Evolutionary conservation across 2,113 vertebrate genomes (phyloP), one percentile per base, ranked within the genome.

Genomic region (Lasiurus cinereus): DNA sequence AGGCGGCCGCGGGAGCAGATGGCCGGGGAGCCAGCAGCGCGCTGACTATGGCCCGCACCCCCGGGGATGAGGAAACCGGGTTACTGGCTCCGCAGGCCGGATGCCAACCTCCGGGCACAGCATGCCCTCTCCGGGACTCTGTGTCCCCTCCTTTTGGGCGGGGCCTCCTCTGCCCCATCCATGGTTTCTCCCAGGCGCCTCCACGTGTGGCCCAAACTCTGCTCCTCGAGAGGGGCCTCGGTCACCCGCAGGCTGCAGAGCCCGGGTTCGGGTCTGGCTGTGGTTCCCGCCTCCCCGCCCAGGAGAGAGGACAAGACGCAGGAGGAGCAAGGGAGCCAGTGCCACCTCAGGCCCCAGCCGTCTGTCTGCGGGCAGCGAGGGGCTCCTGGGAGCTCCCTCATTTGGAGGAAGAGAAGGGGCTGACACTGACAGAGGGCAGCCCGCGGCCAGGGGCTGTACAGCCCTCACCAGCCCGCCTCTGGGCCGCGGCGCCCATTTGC

Each of bases 11-110:
- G 70, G 84, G 73, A 73, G 83, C 96, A 93, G 93, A 96, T 82
- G 97, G 97, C 39, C 83, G n/a, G 48, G 92, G 48, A 48, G 76
- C 78, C 74, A 33, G 93, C 69, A 92, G 52, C 83, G 36, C 66
- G 12, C 21, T 18, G n/a, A 79, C 19, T 64, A 46, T 16, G 24
- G 29, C 39, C 5, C 39, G 13, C 6, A 5, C 59, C 79, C 80
- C 59, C 18, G 18, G 39, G 39, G 80, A 22, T 14, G 0, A 1
- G 10, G 54, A 62, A 43, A 59, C 78, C 33, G 14, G 78, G 78
- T 62, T 39, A 43, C 54, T 18, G 46, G 36, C 8, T 16, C 54
- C 54, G 12, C 24, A 39, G 78, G 7, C 78, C 8, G 22, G 27
- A 54, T 39, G 33, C 54, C 5, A 8, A 14, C 78, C 29, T 8